phyloP scores from a whole-genome alignment of 2,113 vertebrate genomes.

The Pongo abelii region DNA sequence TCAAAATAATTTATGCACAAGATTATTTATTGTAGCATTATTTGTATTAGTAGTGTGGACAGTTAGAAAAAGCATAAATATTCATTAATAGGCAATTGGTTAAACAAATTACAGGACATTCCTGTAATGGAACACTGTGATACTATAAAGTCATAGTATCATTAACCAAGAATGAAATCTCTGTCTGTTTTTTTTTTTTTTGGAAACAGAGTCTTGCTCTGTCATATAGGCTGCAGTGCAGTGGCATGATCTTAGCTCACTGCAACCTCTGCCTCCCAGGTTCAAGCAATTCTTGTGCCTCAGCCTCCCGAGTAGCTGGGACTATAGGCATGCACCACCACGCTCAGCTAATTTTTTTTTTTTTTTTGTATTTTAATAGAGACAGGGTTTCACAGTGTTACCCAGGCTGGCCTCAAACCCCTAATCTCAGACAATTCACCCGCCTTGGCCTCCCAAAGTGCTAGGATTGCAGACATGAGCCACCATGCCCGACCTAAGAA shows the following conservation, averaged over 20 bases:
- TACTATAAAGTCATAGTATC: neutral
- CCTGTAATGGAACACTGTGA: neutral
- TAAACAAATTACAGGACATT: neutral
- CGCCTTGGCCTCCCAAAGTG: neutral
- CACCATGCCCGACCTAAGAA: neutral
- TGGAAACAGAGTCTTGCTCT: too few relatives aligned
- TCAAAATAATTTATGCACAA: neutral
- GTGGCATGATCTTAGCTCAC: too few relatives aligned
- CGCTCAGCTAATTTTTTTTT: neutral
- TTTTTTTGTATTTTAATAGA: too few relatives aligned
- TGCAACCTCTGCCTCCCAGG: too few relatives aligned
- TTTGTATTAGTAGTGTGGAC: neutral
- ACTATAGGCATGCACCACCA: neutral
- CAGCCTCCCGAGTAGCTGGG: neutral
- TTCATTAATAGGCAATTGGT: neutral
- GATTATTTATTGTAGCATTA: neutral
- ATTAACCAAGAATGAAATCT: neutral
- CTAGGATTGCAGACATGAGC: neutral
- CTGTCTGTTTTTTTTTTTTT: neutral
- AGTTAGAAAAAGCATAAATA: neutral
- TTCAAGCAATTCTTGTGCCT: too few relatives aligned
- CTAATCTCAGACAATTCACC: neutral
- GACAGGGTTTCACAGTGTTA: neutral
- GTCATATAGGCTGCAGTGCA: too few relatives aligned
- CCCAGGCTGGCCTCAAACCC: neutral